These are phyloP conservation scores for Pristionchus mayeri DNA, from an alignment of 2,888 invertebrate species.

Conservation along the genomic window DNA sequence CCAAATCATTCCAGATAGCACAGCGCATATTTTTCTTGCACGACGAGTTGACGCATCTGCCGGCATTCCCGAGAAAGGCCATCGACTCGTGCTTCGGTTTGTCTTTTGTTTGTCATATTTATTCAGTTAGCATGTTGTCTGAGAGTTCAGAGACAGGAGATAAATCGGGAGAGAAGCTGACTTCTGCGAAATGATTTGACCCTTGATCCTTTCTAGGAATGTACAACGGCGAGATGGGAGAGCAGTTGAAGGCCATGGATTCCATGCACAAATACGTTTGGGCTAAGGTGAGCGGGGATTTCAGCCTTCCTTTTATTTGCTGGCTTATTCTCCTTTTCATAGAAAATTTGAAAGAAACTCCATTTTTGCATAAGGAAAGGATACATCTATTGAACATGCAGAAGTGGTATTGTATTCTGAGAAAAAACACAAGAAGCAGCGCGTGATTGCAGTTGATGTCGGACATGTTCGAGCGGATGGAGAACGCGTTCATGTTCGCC, in stretches of 20 bases:
- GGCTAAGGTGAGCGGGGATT: constrained; percentile 83
- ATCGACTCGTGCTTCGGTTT: constrained; percentile 91
- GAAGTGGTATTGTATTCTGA: no score
- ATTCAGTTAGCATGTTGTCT: background rate
- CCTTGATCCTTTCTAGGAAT: constrained; percentile 79
- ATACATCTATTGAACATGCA: no score
- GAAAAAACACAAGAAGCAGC: no score
- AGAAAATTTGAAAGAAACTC: background rate
- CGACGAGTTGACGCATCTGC: constrained; percentile 97
- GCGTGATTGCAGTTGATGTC: constrained; percentile 64
- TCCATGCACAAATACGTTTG: constrained; percentile 98
- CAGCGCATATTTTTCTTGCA: constrained; percentile 97
- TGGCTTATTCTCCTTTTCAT: no score
- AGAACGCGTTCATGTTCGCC: constrained; percentile 79
- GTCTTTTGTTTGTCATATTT: background rate
- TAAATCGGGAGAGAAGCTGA: background rate
- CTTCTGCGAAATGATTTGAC: background rate
- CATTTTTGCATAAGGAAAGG: no score
- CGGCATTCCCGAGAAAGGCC: constrained; percentile 97
- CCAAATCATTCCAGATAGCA: constrained; percentile 87
- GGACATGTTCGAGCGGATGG: constrained; percentile 76
- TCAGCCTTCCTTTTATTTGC: no score
- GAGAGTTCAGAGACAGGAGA: background rate
- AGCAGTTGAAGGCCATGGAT: constrained; percentile 91
- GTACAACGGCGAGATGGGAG: constrained; percentile 81